Percentiles rank a stretch among this genome's conserved stretches.
These are phyloP conservation scores for Arothron firmamentum DNA, from an alignment of 2,113 vertebrate species.

Conservation along the genomic window DNA sequence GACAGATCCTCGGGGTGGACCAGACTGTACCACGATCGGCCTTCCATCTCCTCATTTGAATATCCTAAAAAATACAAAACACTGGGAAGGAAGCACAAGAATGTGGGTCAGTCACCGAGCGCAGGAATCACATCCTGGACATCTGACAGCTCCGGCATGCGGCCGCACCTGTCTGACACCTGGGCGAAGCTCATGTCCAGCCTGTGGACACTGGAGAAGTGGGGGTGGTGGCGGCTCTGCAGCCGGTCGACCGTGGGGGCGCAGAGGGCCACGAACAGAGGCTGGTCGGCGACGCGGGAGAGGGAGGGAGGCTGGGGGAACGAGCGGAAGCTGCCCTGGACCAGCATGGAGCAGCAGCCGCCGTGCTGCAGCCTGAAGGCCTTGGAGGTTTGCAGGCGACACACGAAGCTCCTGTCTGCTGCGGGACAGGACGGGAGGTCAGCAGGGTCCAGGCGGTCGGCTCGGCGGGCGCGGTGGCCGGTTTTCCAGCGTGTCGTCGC, in stretches of 20 bases:
- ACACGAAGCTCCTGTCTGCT: conserved; percentile 76
- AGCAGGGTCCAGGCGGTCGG: too few species aligned
- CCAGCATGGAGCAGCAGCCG: conserved; percentile 65
- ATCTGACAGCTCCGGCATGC: too few species aligned
- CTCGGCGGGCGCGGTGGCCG: too few species aligned
- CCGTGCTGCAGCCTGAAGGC: conserved; percentile 66
- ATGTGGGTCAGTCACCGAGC: not conserved
- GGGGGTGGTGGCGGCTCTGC: not conserved
- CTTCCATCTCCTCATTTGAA: conserved; percentile 67
- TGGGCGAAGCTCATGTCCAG: conserved; percentile 76
- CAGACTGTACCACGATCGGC: conserved; percentile 82
- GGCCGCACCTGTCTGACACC: conserved; percentile 60
- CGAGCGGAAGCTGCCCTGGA: conserved; percentile 65
- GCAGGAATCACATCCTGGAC: not conserved
- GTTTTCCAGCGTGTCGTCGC: not conserved
- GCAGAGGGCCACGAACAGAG: conserved; percentile 79
- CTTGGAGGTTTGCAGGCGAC: conserved; percentile 76
- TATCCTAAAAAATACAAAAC: conserved; percentile 77
- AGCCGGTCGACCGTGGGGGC: conserved; percentile 56
- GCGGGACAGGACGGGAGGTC: conserved; percentile 2
- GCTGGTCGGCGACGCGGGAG: not conserved
- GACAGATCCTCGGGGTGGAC: conserved; percentile 78
- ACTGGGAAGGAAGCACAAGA: conserved; percentile 53
- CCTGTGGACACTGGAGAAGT: conserved; percentile 72
- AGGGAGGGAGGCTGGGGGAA: conserved; percentile 16